phyloP scores from a whole-genome alignment of 1,140 invertebrate species.

The Drosophila dunni region DNA sequence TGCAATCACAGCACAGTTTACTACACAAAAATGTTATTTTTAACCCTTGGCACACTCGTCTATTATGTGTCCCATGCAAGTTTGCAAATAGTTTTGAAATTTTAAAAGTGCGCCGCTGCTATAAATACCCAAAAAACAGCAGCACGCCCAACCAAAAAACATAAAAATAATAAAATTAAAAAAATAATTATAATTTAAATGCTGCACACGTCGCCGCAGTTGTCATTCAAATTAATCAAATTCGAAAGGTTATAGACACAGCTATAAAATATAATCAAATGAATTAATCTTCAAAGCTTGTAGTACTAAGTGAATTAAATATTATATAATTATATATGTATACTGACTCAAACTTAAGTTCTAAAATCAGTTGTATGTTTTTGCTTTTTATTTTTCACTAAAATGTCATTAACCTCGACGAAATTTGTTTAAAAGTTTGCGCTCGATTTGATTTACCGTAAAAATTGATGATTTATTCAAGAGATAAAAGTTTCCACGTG shows the following conservation, averaged over 20 bases:
- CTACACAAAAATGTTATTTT: conserved; percentile 41
- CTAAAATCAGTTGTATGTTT: conserved; percentile 5
- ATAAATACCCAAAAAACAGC: conserved; percentile 34
- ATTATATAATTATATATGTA: not conserved
- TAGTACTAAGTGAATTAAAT: not conserved
- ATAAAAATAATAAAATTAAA: conserved; percentile 9
- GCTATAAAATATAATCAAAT: conserved; percentile 19
- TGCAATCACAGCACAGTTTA: conserved; percentile 40
- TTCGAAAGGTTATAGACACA: conserved; percentile 8
- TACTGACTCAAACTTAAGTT: conserved; percentile 18
- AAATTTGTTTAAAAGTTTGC: conserved; percentile 50
- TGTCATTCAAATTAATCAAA: conserved; percentile 38
- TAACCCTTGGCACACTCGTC: conserved; percentile 36
- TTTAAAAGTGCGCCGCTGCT: conserved; percentile 37
- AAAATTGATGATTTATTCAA: conserved; percentile 51
- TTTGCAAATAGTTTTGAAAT: conserved; percentile 14
- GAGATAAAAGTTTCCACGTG: conserved; percentile 47
- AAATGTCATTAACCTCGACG: conserved; percentile 71
- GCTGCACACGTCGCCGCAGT: conserved; percentile 10
- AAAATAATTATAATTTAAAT: conserved; percentile 16
- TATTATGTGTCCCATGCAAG: conserved; percentile 21
- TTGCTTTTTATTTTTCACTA: not conserved
- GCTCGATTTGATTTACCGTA: conserved; percentile 47
- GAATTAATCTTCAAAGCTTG: not conserved
- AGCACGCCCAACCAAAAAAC: not conserved